Evolutionary conservation across 2,888 invertebrate genomes (phyloP), one percentile per base, ranked within the genome.

Genomic region (Oscheius onirici): DNA sequence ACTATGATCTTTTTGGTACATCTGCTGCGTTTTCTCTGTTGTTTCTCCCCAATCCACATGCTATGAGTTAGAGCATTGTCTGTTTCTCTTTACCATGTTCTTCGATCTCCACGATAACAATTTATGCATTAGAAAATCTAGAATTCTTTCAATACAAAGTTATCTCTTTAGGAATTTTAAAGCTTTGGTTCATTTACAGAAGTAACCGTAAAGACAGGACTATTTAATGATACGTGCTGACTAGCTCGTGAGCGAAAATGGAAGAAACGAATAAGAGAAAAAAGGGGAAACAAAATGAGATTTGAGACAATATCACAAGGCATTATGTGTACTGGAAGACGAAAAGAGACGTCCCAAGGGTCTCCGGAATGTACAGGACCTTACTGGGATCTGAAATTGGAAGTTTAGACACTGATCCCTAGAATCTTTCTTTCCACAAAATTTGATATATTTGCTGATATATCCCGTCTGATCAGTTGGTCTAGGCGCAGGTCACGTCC

Each of bases 161-260:
- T 34, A 34, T n/a, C n/a, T n/a, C 34, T 34, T 8, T 34, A 6
- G 8, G 5, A 6, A 3, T 51, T 20, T 51, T 51, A 51, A 51
- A 51, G 51, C 51, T 51, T 51, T 51, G 51, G 51, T 15, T 51
- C 51, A 34, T 34, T 51, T 51, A 51, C 51, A 51, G 51, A 5
- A 11, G 11, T 51, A 51, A 51, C 51, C 51, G 51, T 51, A 51
- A 8, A 51, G n/a, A 34, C 17, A 51, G 51, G 51, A 51, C 51
- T 51, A 51, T 51, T 51, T 10, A 5, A 3, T 51, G 51, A 51
- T 51, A 51, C 51, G 51, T 51, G 51, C 20, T 51, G 51, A 51
- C 51, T 51, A 51, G 51, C 51, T 51, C 51, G 51, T 51, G 46
- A 46, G 46, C 46, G 20, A 20, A n/a, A n/a, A n/a, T n/a, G 34